Percentiles rank a stretch among this genome's conserved stretches.
phyloP scores from a whole-genome alignment of 2,888 invertebrate genomes.

The Agrochola macilenta region DNA sequence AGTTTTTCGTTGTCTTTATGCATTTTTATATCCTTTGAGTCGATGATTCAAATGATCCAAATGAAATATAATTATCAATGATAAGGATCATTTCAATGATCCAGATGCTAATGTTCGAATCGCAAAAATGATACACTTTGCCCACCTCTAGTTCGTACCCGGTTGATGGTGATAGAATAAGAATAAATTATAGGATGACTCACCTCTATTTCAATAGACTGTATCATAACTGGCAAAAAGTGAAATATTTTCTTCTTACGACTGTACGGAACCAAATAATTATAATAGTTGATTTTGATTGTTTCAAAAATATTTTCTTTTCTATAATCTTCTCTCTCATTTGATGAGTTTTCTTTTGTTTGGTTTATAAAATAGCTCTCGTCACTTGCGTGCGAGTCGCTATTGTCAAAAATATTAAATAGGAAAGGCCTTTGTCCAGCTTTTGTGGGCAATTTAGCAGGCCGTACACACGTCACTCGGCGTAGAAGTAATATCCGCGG shows the following conservation, averaged over 20 bases:
- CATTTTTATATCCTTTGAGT: too few species aligned
- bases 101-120: too few species aligned
- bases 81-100: too few species aligned
- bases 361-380: conserved; percentile 11
- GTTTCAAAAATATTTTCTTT: too few species aligned
- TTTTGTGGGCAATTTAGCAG: conserved; percentile 12
- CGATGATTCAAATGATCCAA: too few species aligned
- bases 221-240: neutral
- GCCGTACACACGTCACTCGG: rapidly evolving
- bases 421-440: conserved; percentile 15
- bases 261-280: neutral
- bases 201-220: neutral
- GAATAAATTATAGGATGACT: neutral
- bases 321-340: neutral
- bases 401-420: conserved; percentile 23
- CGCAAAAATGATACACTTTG: too few species aligned
- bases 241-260: neutral
- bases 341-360: too few species aligned
- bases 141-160: too few species aligned
- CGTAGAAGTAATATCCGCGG: neutral
- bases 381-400: conserved; percentile 9
- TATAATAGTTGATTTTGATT: too few species aligned
- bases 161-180: neutral
- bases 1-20: too few species aligned
- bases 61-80: too few species aligned